Evolutionary conservation across 2,113 vertebrate species (phyloP).

Genomic region (Lepidothrix coronata): DNA sequence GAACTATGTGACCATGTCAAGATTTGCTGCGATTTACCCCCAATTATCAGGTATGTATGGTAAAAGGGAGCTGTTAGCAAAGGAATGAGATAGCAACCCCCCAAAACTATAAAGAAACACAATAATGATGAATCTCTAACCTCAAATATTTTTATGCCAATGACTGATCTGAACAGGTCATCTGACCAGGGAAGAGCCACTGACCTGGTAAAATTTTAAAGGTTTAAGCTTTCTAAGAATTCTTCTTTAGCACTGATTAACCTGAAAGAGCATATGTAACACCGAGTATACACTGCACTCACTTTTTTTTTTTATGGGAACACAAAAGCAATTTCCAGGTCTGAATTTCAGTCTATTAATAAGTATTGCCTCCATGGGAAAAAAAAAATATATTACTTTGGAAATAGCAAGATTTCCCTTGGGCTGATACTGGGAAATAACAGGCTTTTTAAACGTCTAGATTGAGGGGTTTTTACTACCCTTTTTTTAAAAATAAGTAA

Average conservation of each 20-base stretch:
- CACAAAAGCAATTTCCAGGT: background rate
- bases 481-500: background rate
- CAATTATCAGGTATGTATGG: background rate
- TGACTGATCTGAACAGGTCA: background rate
- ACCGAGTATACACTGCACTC: background rate
- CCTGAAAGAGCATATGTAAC: background rate
- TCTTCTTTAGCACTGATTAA: background rate
- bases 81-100: background rate
- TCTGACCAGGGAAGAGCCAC: background rate
- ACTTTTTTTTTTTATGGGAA: background rate
- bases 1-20: background rate
- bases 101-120: background rate
- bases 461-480: background rate
- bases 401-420: background rate
- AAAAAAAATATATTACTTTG: background rate
- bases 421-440: background rate
- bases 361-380: background rate
- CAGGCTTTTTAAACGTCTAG: background rate
- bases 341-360: background rate
- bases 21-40: background rate
- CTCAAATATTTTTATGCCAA: background rate
- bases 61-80: background rate
- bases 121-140: background rate
- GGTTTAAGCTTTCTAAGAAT: background rate
- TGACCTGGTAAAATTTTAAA: background rate